These are phyloP conservation scores for Himalopsyche japonica DNA, from an alignment of 2,888 invertebrate genomes.

Conservation along the genomic window DNA sequence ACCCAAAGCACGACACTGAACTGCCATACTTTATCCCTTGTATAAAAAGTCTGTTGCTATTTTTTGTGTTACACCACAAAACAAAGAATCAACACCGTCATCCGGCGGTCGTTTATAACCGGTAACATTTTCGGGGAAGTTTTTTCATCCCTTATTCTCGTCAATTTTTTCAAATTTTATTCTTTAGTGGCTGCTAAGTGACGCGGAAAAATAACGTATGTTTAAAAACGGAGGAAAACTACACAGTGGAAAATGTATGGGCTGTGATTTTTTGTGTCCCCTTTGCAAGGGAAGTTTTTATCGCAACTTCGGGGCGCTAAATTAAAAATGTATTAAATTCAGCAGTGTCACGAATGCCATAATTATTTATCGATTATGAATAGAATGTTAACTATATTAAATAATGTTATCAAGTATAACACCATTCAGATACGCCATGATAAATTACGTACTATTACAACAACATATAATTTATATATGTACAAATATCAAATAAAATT, in stretches of 20 bases:
- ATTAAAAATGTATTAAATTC: not conserved
- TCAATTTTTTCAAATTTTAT: conserved; percentile 1
- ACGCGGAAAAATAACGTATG: conserved; percentile 16
- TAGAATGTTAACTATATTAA: not conserved
- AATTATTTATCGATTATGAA: not conserved
- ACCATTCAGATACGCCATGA: no score
- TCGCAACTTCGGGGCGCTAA: not conserved
- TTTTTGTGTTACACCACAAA: conserved; percentile 28
- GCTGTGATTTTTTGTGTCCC: not conserved
- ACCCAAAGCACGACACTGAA: not conserved
- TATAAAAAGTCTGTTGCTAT: not conserved
- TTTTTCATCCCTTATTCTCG: conserved; percentile 22
- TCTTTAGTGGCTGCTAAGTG: conserved; percentile 7
- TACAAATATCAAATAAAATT: no score
- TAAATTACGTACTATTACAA: no score
- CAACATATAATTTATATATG: no score
- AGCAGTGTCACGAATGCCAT: not conserved
- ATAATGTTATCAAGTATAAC: not conserved
- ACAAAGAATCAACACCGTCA: conserved; percentile 37
- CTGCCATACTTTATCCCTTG: not conserved
- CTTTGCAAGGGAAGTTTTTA: not conserved
- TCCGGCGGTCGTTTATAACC: conserved; percentile 37
- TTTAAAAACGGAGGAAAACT: conserved; percentile 3
- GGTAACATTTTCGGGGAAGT: conserved; percentile 29
- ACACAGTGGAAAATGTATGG: not conserved